phyloP scores from a whole-genome alignment of 2,113 vertebrate genomes.

The Ammodytes marinus region DNA sequence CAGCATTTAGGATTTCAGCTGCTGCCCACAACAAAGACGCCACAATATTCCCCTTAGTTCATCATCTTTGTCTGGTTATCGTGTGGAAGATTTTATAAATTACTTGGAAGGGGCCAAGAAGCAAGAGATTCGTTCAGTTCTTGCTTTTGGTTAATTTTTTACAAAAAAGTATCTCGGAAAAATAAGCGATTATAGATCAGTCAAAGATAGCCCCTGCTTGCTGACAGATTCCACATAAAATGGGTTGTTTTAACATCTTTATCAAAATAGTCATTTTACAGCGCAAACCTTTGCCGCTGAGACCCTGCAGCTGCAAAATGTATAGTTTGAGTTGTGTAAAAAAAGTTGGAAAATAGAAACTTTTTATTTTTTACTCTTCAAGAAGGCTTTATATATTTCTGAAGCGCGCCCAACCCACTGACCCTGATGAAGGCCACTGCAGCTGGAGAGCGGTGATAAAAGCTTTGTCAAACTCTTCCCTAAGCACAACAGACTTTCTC shows the following conservation, averaged over 20 bases:
- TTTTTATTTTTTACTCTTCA: neutral
- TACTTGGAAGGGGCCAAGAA: conserved; percentile 20
- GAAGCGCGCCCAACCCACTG: conserved; percentile 10
- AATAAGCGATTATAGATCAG: conserved; percentile 10
- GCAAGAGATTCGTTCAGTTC: neutral
- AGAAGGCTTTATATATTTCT: neutral
- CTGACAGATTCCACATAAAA: conserved; percentile 3
- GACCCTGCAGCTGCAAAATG: conserved; percentile 28
- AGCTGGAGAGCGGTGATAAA: conserved; percentile 44
- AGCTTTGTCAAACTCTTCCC: conserved; percentile 36
- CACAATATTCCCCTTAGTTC: conserved; percentile 21
- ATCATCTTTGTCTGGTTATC: conserved; percentile 26
- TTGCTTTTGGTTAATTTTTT: neutral
- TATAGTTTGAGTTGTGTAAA: conserved; percentile 20
- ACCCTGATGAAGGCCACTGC: conserved; percentile 45
- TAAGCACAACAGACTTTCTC: conserved; percentile 39
- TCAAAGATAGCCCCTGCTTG: neutral
- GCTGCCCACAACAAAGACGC: conserved; percentile 31
- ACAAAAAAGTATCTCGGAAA: neutral
- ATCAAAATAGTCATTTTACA: conserved; percentile 15
- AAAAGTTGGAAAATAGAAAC: neutral
- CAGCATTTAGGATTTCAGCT: conserved; percentile 34
- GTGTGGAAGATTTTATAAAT: conserved; percentile 9
- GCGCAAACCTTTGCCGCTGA: neutral
- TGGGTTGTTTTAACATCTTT: neutral